Conservation (phyloP, 1,140 invertebrate genomes). For the Eriocheir sinensis region DNA sequence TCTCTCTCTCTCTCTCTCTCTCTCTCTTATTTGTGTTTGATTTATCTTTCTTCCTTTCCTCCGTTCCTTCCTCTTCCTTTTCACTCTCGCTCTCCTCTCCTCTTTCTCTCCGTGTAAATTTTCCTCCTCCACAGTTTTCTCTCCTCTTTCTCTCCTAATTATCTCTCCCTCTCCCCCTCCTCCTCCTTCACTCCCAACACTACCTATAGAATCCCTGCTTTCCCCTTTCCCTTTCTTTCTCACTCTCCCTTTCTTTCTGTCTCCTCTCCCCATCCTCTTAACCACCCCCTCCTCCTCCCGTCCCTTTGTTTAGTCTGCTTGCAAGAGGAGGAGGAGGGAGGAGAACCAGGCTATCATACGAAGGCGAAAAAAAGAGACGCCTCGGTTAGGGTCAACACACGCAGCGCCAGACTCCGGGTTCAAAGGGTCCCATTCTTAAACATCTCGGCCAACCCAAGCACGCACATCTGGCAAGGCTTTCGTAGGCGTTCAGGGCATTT, state of each 20-base stretch:
- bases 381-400: too few species aligned
- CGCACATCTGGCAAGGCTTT: too few species aligned
- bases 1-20: not conserved
- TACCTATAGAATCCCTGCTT: not conserved
- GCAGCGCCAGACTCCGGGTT: too few species aligned
- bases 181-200: not conserved
- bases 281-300: not conserved
- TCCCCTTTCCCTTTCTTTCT: not conserved
- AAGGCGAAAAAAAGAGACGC: not conserved
- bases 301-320: too few species aligned
- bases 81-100: too few species aligned
- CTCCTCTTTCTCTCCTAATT: not conserved
- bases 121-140: too few species aligned
- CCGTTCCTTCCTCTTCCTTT: not conserved
- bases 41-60: not conserved
- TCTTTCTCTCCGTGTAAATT: too few species aligned
- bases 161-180: slow-evolving; percentile 25
- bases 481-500: too few species aligned
- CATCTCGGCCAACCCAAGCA: too few species aligned
- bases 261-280: not conserved
- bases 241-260: not conserved
- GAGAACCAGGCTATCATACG: not conserved
- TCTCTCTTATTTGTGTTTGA: too few species aligned
- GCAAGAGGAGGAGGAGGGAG: too few species aligned
- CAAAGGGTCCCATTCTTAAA: too few species aligned